Evolutionary conservation across 2,797 vertebrate species (phyloP), one percentile per base, ranked within the genome.

Genomic region (Oceanodroma leucorhoa): DNA sequence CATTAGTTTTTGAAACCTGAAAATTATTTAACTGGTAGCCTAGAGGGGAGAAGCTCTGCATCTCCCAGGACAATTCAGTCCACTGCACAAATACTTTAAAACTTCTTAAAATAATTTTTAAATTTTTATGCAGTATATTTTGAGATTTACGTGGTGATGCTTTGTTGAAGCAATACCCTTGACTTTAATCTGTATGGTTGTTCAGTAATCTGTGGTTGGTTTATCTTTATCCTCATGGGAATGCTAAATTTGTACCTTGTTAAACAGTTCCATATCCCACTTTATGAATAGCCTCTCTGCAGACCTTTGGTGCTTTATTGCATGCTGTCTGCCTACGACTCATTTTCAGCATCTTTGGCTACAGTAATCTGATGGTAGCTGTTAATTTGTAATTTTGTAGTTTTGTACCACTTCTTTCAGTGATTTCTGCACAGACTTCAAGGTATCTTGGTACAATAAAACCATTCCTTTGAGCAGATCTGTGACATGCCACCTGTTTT

Each of bases 241-340:
- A 27, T 72, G 41, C 32, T n/a, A 30, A 20, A 4, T 36, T 71
- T 40, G 10, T 40, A 64, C 26, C 38, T 60, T 40, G 36, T 50
- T 61, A 54, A 93, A 41, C 15, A 14, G 6, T 64, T 80, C 48
- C 10, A 3, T 40, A 30, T 23, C 36, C 26, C 1, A 0, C 38
- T 34, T 70, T 3, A 40, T 9, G 15, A 29, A 57, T 58, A 14
- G 34, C 15, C 29, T 82, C 22, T 81, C 17, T 1, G 0, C 38
- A 60, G 34, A 40, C 14, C 8, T n/a, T 26, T 36, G 32, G 5
- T 72, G 34, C 38, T 72, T 17, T 48, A 21, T 40, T 11, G 7
- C 14, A 1, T 26, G 18, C 24, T 18, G 0, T 41, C 65, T 62
- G 43, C 19, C 30, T 79, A 6, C 2, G 3, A 38, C 9, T 61